Percentiles rank a stretch among this genome's conserved stretches.
Conservation (phyloP, 1,140 invertebrate genomes). For the Drosophila elegans region DNA sequence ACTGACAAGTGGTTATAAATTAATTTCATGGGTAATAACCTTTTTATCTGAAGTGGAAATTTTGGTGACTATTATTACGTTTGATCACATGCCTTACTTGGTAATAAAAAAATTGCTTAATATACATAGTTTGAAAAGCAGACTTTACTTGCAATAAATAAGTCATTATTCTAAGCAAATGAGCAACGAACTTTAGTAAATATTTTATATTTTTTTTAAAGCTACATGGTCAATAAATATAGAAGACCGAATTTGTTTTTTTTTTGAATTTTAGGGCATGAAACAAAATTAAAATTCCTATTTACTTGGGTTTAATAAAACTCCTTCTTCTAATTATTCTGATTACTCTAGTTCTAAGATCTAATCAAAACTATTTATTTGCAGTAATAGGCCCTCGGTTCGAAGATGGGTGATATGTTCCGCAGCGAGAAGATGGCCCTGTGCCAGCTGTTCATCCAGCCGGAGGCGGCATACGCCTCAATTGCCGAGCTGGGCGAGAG, state of each 20-base stretch:
- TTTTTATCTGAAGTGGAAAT: constrained; percentile 15
- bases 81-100: constrained; percentile 1
- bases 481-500: constrained; percentile 95
- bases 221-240: no score
- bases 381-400: constrained; percentile 24
- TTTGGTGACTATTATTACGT: constrained; percentile 4
- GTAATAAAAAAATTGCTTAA: constrained; percentile 14
- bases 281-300: no score
- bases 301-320: no score
- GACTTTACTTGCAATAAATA: constrained; percentile 4
- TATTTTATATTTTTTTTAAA: no score
- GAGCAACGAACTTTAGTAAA: background rate
- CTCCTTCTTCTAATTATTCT: no score
- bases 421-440: constrained; percentile 94
- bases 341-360: background rate
- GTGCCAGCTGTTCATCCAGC: constrained; percentile 95
- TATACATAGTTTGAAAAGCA: constrained; percentile 1
- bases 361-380: background rate
- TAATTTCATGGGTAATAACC: background rate
- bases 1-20: background rate
- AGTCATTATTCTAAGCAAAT: background rate
- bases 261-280: no score
- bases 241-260: no score
- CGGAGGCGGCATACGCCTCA: constrained; percentile 94
- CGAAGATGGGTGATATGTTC: constrained; percentile 91